These are phyloP conservation scores for Clunio marinus DNA, from an alignment of 2,888 invertebrate genomes.

Conservation along the genomic window DNA sequence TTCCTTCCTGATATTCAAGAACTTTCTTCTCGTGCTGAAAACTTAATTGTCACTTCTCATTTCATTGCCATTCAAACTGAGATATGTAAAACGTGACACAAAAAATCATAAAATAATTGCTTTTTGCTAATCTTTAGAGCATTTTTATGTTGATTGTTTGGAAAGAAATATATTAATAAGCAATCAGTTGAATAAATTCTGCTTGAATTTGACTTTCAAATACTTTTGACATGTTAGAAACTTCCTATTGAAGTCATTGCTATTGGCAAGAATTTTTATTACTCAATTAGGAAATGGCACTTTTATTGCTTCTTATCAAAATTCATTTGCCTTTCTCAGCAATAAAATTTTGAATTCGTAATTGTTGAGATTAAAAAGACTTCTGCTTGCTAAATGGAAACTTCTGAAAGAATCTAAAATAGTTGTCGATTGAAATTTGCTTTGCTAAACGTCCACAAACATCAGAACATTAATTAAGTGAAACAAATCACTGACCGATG, in stretches of 20 bases:
- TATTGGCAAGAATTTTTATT: conserved; percentile 1
- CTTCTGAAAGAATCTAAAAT: background rate
- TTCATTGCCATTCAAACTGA: background rate
- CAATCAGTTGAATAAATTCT: background rate
- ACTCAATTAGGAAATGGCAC: background rate
- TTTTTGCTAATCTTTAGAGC: no score
- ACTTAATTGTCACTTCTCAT: conserved; percentile 23
- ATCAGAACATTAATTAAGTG: background rate
- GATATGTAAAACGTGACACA: background rate
- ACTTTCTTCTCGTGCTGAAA: conserved; percentile 18
- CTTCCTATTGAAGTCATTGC: background rate
- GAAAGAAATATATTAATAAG: no score
- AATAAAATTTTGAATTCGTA: background rate
- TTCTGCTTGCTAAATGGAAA: background rate
- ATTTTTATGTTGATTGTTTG: background rate
- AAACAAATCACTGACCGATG: background rate
- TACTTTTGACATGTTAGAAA: background rate
- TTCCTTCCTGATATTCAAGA: conserved; percentile 6
- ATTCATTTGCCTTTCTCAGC: background rate
- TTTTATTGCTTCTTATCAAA: conserved; percentile 18
- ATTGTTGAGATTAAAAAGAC: background rate
- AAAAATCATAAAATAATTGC: no score
- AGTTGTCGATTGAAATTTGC: background rate
- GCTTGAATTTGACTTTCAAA: background rate
- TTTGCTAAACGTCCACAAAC: background rate